These are phyloP conservation scores for Diarsia mendica DNA, from an alignment of 2,888 invertebrate genomes.

Conservation along the genomic window DNA sequence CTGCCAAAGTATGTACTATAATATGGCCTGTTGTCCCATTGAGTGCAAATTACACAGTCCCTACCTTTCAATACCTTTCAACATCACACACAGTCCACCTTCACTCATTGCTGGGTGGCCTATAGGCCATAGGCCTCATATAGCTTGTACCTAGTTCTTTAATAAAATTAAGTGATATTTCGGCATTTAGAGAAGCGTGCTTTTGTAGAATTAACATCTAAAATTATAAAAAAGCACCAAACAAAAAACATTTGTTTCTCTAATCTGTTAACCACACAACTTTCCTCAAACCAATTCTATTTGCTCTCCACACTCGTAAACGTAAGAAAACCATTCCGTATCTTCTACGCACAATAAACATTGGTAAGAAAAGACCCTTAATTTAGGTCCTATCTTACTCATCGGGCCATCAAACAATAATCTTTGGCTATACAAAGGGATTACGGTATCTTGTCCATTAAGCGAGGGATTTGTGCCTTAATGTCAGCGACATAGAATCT, in stretches of 20 bases:
- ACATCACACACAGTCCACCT: too few species aligned
- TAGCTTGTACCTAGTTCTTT: too few species aligned
- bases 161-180: neutral
- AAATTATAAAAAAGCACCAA: neutral
- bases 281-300: conserved; percentile 3
- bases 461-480: conserved; percentile 68
- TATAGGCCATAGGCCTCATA: too few species aligned
- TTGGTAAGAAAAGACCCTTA: conserved; percentile 58
- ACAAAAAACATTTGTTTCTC: neutral
- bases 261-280: neutral
- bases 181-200: neutral
- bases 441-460: conserved; percentile 75
- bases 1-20: neutral
- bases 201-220: neutral
- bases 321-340: conserved; percentile 29
- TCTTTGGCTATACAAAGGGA: conserved; percentile 67
- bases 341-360: conserved; percentile 42
- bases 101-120: too few species aligned
- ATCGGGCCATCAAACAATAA: conserved; percentile 73
- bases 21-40: neutral
- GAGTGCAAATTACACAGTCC: neutral
- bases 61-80: too few species aligned
- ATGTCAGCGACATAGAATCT: conserved; percentile 71
- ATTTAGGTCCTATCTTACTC: conserved; percentile 67
- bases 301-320: neutral